These are phyloP conservation scores for Emydocephalus ijimae DNA, from an alignment of 2,113 vertebrate species.

Conservation along the genomic window DNA sequence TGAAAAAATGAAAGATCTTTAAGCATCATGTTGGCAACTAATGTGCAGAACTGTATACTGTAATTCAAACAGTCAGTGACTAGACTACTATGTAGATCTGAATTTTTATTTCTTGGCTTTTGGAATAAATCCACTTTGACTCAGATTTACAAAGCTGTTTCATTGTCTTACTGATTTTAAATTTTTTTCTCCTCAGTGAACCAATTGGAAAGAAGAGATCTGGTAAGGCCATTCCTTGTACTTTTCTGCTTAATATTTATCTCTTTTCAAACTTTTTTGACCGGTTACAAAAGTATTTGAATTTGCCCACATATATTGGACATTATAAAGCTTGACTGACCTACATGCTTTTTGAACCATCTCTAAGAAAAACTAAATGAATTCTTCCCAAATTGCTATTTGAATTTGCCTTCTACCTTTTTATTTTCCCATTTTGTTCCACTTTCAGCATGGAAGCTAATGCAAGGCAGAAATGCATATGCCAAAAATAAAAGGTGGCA, in stretches of 20 bases:
- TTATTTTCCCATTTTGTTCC: background rate
- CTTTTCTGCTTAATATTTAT: background rate
- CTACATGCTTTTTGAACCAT: background rate
- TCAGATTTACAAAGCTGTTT: background rate
- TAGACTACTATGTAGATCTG: background rate
- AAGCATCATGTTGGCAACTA: background rate
- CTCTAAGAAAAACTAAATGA: background rate
- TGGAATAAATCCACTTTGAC: background rate
- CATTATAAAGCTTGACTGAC: background rate
- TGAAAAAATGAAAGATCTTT: background rate
- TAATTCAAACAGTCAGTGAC: background rate
- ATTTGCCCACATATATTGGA: background rate
- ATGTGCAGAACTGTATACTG: background rate
- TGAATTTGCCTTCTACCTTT: background rate
- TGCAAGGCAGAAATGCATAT: rapidly evolving
- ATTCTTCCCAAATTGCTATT: background rate
- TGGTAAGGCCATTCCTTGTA: slow-evolving; percentile 75
- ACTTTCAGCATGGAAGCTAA: background rate
- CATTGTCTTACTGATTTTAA: slow-evolving; percentile 15
- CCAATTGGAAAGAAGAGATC: slow-evolving; percentile 90
- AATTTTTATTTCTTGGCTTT: too few species aligned
- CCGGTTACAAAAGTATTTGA: background rate
- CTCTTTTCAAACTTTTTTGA: background rate
- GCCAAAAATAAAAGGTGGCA: background rate
- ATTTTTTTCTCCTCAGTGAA: slow-evolving; percentile 78